Evolutionary conservation across 2,797 vertebrate genomes (phyloP).

Genomic region (Gila robusta): DNA sequence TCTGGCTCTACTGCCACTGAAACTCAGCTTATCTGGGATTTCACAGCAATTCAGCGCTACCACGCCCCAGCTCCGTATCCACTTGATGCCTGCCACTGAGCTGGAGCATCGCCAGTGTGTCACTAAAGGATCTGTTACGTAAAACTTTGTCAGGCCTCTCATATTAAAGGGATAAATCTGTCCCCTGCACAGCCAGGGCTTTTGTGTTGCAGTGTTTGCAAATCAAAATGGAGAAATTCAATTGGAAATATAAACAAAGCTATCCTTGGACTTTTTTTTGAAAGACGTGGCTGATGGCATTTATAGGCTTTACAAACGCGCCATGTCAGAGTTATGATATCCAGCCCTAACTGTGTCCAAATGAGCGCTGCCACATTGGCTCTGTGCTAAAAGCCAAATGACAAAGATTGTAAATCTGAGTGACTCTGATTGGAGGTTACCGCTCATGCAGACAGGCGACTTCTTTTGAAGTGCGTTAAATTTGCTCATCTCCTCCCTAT

Average conservation of each 20-base stretch:
- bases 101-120: slow-evolving; percentile 56
- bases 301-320: slow-evolving; percentile 31
- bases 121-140: slow-evolving; percentile 59
- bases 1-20: slow-evolving; percentile 48
- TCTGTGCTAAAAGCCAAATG: background rate
- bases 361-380: background rate
- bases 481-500: slow-evolving; percentile 13
- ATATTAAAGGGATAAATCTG: slow-evolving; percentile 61
- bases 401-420: slow-evolving; percentile 26
- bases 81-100: slow-evolving; percentile 46
- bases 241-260: slow-evolving; percentile 43
- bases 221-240: slow-evolving; percentile 50
- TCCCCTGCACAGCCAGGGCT: slow-evolving; percentile 28
- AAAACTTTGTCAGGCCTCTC: slow-evolving; percentile 59
- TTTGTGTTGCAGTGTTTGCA: slow-evolving; percentile 42
- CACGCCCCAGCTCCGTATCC: slow-evolving; percentile 52
- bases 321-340: slow-evolving; percentile 28
- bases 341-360: slow-evolving; percentile 3
- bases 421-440: slow-evolving; percentile 39
- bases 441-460: slow-evolving; percentile 20
- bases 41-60: slow-evolving; percentile 61
- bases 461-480: slow-evolving; percentile 33
- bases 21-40: slow-evolving; percentile 68
- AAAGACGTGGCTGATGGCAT: slow-evolving; percentile 37
- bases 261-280: slow-evolving; percentile 6